Percentiles rank a stretch among this genome's conserved stretches.
Conservation (phyloP, 2,113 vertebrate genomes). For the Willisornis vidua region DNA sequence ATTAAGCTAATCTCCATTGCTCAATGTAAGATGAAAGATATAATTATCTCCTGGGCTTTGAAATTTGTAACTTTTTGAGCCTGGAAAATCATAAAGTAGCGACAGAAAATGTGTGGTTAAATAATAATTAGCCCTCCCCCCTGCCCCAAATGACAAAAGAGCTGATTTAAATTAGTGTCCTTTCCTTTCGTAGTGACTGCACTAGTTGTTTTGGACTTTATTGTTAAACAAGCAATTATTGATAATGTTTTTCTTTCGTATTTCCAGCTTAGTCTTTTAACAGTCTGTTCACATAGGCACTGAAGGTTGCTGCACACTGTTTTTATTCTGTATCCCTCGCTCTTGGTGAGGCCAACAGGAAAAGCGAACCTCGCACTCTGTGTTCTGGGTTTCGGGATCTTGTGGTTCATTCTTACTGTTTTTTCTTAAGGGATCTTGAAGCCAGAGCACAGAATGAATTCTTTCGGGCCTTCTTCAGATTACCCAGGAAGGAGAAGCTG, state of each 20-base stretch:
- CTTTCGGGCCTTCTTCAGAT: constrained; percentile 90
- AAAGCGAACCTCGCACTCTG: background rate
- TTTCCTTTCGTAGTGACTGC: background rate
- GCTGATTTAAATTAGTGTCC: background rate
- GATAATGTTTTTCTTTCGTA: background rate
- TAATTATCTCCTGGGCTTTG: constrained; percentile 4
- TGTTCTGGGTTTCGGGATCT: background rate
- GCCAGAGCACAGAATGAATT: constrained; percentile 89
- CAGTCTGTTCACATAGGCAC: background rate
- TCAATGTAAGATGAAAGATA: background rate
- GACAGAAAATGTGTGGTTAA: background rate
- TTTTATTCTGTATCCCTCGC: background rate
- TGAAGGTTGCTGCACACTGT: background rate
- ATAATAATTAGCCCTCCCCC: background rate
- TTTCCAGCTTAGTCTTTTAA: background rate
- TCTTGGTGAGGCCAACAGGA: background rate
- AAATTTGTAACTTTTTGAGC: background rate
- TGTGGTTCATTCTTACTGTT: background rate
- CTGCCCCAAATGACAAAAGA: background rate
- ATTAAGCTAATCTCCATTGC: background rate
- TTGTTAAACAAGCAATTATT: background rate
- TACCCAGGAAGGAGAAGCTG: constrained; percentile 86
- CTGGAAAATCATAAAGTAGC: background rate
- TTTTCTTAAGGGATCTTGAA: constrained; percentile 85
- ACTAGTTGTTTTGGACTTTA: background rate